Conservation (phyloP, 2,888 invertebrate species). For the Argyresthia albistria region DNA sequence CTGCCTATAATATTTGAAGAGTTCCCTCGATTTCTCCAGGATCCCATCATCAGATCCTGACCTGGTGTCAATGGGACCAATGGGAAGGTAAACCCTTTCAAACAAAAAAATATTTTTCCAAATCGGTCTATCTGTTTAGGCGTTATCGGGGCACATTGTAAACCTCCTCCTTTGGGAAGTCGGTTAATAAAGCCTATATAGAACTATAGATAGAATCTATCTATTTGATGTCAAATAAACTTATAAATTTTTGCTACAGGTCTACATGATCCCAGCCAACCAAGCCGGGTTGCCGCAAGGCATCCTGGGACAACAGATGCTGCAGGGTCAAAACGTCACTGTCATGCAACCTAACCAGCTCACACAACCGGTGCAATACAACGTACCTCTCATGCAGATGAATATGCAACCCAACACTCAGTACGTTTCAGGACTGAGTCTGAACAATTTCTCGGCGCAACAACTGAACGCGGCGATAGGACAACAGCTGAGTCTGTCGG, state of each 20-base stretch:
- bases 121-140: too few species aligned
- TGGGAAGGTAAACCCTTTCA: too few species aligned
- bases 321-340: slow-evolving; percentile 59
- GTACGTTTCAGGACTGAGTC: slow-evolving; percentile 55
- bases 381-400: slow-evolving; percentile 57
- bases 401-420: slow-evolving; percentile 53
- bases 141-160: too few species aligned
- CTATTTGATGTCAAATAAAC: too few species aligned
- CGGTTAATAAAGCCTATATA: neutral
- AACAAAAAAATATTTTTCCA: too few species aligned
- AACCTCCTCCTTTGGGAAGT: too few species aligned
- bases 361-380: slow-evolving; percentile 58
- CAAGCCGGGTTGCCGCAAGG: slow-evolving; percentile 43
- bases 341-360: slow-evolving; percentile 63
- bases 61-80: too few species aligned
- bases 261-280: slow-evolving; percentile 62
- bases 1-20: too few species aligned
- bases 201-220: too few species aligned
- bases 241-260: slow-evolving; percentile 11
- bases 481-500: slow-evolving; percentile 44
- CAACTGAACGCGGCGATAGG: slow-evolving; percentile 56
- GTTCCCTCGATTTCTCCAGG: too few species aligned
- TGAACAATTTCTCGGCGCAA: slow-evolving; percentile 57
- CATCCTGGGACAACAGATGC: slow-evolving; percentile 45
- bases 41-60: too few species aligned